phyloP scores from a whole-genome alignment of 2,888 invertebrate genomes.

The Camptogramma bilineatum region DNA sequence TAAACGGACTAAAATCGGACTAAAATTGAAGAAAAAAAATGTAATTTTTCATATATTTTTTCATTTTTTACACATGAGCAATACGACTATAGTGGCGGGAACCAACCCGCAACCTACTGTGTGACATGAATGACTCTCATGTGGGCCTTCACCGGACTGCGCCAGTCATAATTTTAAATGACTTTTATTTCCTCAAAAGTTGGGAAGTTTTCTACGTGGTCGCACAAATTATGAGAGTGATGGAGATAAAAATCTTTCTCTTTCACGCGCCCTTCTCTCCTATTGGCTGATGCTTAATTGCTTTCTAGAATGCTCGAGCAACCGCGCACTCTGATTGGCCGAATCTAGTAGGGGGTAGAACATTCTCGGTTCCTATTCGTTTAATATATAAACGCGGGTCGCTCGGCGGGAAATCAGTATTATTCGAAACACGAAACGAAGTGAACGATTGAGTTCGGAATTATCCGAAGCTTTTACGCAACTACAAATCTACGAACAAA shows the following conservation, averaged over 20 bases:
- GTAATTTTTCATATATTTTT: too few species aligned
- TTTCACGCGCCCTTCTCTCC: slow-evolving; percentile 10
- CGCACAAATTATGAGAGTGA: slow-evolving; percentile 16
- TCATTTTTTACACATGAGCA: too few species aligned
- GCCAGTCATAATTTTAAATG: too few species aligned
- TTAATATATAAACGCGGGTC: slow-evolving; percentile 20
- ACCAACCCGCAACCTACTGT: too few species aligned
- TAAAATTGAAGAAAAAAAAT: too few species aligned
- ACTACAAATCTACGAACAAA: slow-evolving; percentile 6
- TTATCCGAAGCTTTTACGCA: slow-evolving; percentile 11
- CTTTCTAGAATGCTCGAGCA: slow-evolving; percentile 19
- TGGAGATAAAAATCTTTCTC: slow-evolving; percentile 9
- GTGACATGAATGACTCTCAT: too few species aligned
- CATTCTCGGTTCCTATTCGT: slow-evolving; percentile 20
- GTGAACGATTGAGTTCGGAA: slow-evolving; percentile 13
- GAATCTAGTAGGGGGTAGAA: slow-evolving; percentile 20
- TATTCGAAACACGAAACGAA: slow-evolving; percentile 26
- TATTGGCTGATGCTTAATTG: slow-evolving; percentile 11
- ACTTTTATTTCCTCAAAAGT: slow-evolving; percentile 16
- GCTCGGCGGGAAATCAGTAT: slow-evolving; percentile 25
- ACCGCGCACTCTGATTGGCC: slow-evolving; percentile 19
- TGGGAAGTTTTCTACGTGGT: slow-evolving; percentile 21
- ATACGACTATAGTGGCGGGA: too few species aligned
- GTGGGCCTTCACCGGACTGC: too few species aligned
- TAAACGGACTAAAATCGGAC: too few species aligned